Base-by-base conservation (phyloP, 2,113 vertebrate genomes). In the Ammodytes marinus region DNA sequence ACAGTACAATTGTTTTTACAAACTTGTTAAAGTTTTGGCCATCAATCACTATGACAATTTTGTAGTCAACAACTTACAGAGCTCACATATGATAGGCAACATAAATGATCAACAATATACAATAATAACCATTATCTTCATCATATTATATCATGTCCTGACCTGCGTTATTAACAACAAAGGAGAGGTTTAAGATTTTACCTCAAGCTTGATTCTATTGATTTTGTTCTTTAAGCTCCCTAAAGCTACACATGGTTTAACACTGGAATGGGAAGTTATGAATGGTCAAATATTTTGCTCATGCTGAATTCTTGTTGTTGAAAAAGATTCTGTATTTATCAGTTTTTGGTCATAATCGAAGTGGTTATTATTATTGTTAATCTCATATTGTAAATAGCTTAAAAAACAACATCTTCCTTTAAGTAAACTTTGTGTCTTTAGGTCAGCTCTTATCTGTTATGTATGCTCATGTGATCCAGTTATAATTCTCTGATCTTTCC, bases 401-500 rank as follows among this genome's bases (percentile, higher is more conserved):
- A 19, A 67, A 67, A 73, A 67, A 55, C 47, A 42, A 37, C 49
- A 15, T 46, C 72, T 68, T 50, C 39, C 54, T 39, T 61, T 57
- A 66, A 67, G 46, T 69, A 27, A 54, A 49, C 14, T 27, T 35
- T 9, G 27, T 49, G 5, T 69, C 46, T 76, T 6, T 40, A 65
- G 49, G n/a, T 81, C 53, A 70, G 46, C 1, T 27, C 46, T 64
- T 49, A 54, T 72, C 14, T 59, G 47, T 70, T 78, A 71, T 65
- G 39, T 60, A 57, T 80, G 66, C 17, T 74, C 73, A 82, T 68
- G 40, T 8, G 73, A 8, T 69, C 57, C 35, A 65, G 59, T 46
- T 15, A 69, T 64, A 11, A 4, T 39, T 82, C 10, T 69, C 79
- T 85, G 12, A 67, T 82, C 75, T 82, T 53, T 77, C 8, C 14